Base-by-base conservation (phyloP, 2,113 vertebrate species). In the Oreochromis niloticus region DNA sequence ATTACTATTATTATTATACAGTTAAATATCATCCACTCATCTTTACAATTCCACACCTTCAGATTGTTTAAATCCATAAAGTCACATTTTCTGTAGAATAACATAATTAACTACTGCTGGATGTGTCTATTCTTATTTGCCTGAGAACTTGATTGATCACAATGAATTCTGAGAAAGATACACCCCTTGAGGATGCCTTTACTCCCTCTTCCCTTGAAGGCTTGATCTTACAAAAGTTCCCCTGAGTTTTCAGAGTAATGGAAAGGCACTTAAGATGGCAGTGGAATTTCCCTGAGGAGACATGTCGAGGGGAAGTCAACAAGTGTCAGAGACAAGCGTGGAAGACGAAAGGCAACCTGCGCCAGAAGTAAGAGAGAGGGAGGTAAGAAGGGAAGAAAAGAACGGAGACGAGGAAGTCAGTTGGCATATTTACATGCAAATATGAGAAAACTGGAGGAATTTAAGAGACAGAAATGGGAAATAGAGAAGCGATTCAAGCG, bases 311-410 rank as follows among this genome's bases (percentile, higher is more conserved):
- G 34, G 88, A 86, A 87, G 85, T 89, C 84, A 92, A 92, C 88
- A 92, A 92, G 87, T 89, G 90, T 92, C 83, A 83, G 59, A 75
- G 48, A 85, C 85, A 59, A 87, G 85, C 48, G 55, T 14, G 82
- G 39, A 36, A 68, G 50, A 88, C 48, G 7, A 81, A 84, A 90
- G 84, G 27, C n/a, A 87, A 41, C 32, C 57, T 30, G 30, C 1
- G 32, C 75, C 36, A 84, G 19, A 30, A 54, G 54, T 59, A 6
- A 73, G 27, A 50, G 17, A 81, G n/a, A 43, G 39, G 27, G 34
- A 54, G 19, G 59, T 17, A 48, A 48, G 3, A 48, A 13, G 17
- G 34, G 9, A 8, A 22, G 8, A 17, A 7, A 80, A 41, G 16
- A 10, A 85, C 3, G 27, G 36, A 36, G 9, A 71, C 4, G 4